A percentile compares a stretch with the other conserved stretches of the same genome.
These are phyloP conservation scores for Crocodylus rhombifer DNA, from an alignment of 2,797 vertebrate species.

Conservation along the genomic window DNA sequence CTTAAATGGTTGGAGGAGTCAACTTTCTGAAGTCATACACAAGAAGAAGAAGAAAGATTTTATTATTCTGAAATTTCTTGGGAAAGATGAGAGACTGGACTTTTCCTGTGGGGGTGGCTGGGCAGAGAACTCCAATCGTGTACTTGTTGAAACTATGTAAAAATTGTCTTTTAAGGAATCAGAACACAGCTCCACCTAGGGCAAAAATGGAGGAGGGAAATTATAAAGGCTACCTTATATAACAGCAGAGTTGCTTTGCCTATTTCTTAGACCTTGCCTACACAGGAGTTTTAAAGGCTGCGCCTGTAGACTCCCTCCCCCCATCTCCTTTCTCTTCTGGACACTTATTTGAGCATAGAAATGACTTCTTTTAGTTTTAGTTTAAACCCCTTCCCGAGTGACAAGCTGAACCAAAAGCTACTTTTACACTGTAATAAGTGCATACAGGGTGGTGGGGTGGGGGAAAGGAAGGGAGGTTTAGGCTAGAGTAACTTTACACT, in stretches of 20 bases:
- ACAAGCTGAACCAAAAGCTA: neutral
- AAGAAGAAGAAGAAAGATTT: neutral
- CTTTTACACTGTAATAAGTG: neutral
- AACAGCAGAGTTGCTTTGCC: neutral
- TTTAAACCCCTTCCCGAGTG: neutral
- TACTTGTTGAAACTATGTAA: neutral
- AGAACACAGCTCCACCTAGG: neutral
- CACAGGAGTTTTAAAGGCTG: neutral
- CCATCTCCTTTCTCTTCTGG: neutral
- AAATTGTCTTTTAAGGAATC: neutral
- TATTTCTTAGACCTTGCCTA: neutral
- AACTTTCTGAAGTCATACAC: no score
- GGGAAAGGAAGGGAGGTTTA: neutral
- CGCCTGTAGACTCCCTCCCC: accelerated
- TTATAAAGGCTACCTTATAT: neutral
- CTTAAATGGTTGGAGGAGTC: no score
- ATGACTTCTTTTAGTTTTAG: neutral
- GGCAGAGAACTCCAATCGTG: neutral
- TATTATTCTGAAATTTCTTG: neutral
- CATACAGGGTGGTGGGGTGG: neutral
- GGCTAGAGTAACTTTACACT: neutral
- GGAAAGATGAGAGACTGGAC: neutral
- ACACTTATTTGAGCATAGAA: neutral
- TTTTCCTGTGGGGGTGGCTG: neutral
- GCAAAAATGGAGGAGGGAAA: neutral